Conservation (phyloP, 2,797 vertebrate genomes). For the Buphagus erythrorhynchus region DNA sequence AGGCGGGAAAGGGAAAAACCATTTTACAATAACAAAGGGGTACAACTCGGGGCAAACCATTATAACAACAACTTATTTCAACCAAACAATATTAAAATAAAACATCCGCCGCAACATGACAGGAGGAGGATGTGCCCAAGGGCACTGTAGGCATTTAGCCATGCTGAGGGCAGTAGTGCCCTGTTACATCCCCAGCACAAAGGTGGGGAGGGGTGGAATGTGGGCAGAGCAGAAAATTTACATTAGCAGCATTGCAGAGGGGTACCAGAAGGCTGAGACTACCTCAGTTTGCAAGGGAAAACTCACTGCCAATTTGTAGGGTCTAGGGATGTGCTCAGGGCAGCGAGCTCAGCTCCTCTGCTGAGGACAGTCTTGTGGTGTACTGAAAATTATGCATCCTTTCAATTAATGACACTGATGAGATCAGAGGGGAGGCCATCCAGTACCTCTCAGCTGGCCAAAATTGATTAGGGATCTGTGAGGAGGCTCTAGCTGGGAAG, state of each 20-base stretch:
- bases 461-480: neutral
- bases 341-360: neutral
- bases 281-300: neutral
- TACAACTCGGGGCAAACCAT: too few species aligned
- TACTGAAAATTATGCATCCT: neutral
- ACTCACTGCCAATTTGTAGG: neutral
- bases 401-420: neutral
- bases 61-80: too few species aligned
- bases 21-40: too few species aligned
- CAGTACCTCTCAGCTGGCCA: neutral
- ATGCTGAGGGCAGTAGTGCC: neutral
- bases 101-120: too few species aligned
- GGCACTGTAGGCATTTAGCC: fast-evolving
- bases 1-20: too few species aligned
- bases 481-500: neutral
- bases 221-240: neutral
- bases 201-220: fast-evolving
- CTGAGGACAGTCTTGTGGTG: neutral
- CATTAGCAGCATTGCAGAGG: neutral
- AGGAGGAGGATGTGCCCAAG: neutral
- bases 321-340: too few species aligned
- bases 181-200: fast-evolving
- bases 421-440: neutral
- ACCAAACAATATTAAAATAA: too few species aligned
- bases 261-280: neutral